These are phyloP conservation scores for Vollenhovia emeryi DNA, from an alignment of 1,140 invertebrate genomes.

Conservation along the genomic window DNA sequence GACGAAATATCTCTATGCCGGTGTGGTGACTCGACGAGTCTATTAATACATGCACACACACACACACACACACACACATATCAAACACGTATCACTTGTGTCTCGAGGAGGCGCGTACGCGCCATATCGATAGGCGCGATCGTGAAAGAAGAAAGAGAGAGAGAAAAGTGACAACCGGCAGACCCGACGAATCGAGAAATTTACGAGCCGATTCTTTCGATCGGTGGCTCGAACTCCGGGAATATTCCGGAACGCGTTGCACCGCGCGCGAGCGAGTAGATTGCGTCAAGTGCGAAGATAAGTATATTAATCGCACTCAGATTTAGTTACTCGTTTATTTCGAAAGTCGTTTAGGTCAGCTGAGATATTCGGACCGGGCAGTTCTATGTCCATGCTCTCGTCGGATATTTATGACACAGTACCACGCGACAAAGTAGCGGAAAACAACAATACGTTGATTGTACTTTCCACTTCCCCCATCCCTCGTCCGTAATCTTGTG, in stretches of 20 bases:
- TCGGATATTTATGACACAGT: not conserved
- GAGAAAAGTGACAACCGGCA: not conserved
- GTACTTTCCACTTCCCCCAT: not conserved
- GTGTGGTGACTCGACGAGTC: conserved; percentile 32
- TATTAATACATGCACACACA: conserved; percentile 29
- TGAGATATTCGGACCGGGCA: conserved; percentile 19
- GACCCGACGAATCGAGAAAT: not conserved
- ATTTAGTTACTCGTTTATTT: conserved; percentile 50
- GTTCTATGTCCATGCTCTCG: not conserved
- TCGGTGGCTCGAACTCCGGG: not conserved
- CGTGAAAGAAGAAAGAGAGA: not conserved
- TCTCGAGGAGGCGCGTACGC: not conserved
- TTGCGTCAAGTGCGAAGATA: conserved; percentile 46
- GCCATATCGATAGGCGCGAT: not conserved
- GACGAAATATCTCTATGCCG: conserved; percentile 29
- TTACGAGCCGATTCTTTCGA: conserved; percentile 17
- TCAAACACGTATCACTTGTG: too few relatives aligned
- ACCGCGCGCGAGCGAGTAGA: conserved; percentile 24
- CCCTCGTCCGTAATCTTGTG: not conserved
- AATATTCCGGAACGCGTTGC: conserved; percentile 23
- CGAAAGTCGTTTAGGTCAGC: conserved; percentile 44
- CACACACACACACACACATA: not conserved
- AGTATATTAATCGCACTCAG: conserved; percentile 46
- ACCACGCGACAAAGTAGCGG: not conserved
- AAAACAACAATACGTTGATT: not conserved